Percentiles rank a stretch among this genome's conserved stretches.
Conservation (phyloP, 1,140 invertebrate genomes). For the Bombus confusus region DNA sequence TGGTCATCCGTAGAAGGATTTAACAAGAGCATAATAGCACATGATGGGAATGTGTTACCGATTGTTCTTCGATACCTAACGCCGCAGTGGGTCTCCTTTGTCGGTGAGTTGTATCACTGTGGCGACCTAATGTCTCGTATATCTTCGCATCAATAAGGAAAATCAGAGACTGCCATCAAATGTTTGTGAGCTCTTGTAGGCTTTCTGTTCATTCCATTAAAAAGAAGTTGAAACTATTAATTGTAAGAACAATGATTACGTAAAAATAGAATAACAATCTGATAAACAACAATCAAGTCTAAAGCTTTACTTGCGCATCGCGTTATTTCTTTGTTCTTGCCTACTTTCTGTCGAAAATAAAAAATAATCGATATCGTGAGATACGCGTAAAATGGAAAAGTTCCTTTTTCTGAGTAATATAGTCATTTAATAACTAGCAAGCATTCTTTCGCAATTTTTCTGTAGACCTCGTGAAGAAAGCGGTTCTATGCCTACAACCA, state of each 20-base stretch:
- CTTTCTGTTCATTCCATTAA: too few species aligned
- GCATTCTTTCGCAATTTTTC: neutral
- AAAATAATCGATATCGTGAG: neutral
- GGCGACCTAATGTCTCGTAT: neutral
- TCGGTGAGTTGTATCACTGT: conserved; percentile 68
- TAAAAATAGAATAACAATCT: too few species aligned
- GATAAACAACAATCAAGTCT: neutral
- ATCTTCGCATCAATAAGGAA: neutral
- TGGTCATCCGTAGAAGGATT: conserved; percentile 84
- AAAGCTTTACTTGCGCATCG: neutral
- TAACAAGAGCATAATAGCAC: conserved; percentile 78
- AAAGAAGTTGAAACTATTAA: too few species aligned
- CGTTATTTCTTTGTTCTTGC: too few species aligned
- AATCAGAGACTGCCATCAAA: neutral
- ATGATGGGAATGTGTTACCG: conserved; percentile 87
- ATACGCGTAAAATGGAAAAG: neutral
- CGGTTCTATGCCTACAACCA: neutral
- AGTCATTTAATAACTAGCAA: neutral
- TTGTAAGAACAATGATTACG: too few species aligned
- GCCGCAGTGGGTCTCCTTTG: conserved; percentile 83
- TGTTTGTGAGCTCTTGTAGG: too few species aligned
- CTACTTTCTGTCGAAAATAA: too few species aligned
- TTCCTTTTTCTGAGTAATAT: neutral
- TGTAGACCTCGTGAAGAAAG: neutral
- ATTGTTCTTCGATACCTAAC: conserved; percentile 90